Evolutionary conservation across 2,113 vertebrate species (phyloP), one percentile per base, ranked within the genome.

Genomic region (Hemiprocne comata): DNA sequence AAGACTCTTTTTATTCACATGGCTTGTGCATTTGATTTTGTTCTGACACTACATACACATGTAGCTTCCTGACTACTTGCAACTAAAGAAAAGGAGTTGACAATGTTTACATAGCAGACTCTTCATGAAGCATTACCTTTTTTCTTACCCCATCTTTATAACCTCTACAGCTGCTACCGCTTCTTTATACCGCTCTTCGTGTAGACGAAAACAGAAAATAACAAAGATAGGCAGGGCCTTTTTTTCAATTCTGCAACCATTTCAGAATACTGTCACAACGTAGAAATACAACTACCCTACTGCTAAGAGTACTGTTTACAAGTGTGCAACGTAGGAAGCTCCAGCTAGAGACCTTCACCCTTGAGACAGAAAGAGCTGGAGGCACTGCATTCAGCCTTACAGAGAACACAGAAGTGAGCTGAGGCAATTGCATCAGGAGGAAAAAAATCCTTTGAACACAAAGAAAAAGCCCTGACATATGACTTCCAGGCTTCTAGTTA

Each of bases 371-470:
- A 87, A 60, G 48, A 61, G 44, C 29, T 53, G 44, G 33, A 77
- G 28, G 13, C 21, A 51, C 44, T 53, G 65, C 57, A 36, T 44
- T 87, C 65, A 82, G 54, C 17, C 62, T 31, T 25, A 54, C 19
- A 51, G 24, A 65, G 13, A 66, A 65, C 20, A 51, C 4, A 0
- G 1, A 42, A 11, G 16, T 44, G 51, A 72, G 2, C 0, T 74
- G 23, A 74, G 28, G 38, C 9, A 71, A n/a, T 7, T 61, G 26
- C 5, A 48, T 19, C 13, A 17, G 24, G 2, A 8, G 3, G 7
- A 4, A 28, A 28, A 33, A 84, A 40, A n/a, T 19, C 38, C n/a
- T 66, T 76, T 46, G n/a, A 89, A 58, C 15, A n/a, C 26, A 50
- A 70, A 67, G 14, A n/a, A 58, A 57, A 62, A 26, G 5, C 34